phyloP scores from a whole-genome alignment of 2,888 invertebrate genomes.

The Omphaloscelis lunosa region DNA sequence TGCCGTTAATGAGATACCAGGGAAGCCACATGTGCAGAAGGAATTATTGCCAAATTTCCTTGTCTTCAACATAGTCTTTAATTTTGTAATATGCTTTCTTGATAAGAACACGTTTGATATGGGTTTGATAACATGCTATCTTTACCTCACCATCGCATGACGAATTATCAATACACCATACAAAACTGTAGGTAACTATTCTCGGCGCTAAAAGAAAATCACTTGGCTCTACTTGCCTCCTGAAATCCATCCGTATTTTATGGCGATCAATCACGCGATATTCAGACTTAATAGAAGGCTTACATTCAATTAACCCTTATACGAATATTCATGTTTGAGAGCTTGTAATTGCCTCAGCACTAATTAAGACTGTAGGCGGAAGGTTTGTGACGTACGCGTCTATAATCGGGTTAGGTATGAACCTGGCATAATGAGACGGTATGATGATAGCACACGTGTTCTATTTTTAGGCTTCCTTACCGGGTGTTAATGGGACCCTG shows the following conservation, averaged over 20 bases:
- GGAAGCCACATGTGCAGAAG: too few species aligned
- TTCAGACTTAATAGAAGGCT: conserved; percentile 55
- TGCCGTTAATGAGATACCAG: too few species aligned
- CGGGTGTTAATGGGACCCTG: not conserved
- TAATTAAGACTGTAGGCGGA: conserved; percentile 44
- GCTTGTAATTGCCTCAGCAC: conserved; percentile 45
- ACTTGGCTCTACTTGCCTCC: conserved; percentile 45
- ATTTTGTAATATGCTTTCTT: too few species aligned
- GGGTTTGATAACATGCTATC: too few species aligned
- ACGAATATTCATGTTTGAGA: conserved; percentile 55
- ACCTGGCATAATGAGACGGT: not conserved
- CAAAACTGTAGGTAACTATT: not conserved
- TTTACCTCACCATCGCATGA: conserved; percentile 28
- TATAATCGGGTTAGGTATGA: conserved; percentile 31
- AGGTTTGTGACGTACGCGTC: conserved; percentile 22
- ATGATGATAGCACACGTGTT: not conserved
- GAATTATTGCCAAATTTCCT: too few species aligned
- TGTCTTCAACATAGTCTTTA: too few species aligned
- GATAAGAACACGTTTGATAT: too few species aligned
- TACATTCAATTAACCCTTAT: conserved; percentile 60
- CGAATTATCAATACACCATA: not conserved
- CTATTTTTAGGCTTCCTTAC: not conserved
- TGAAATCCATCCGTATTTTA: conserved; percentile 51
- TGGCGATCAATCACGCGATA: conserved; percentile 61
- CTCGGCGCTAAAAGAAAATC: conserved; percentile 25